These are phyloP conservation scores for Hippasteria phrygiana DNA, from an alignment of 53 echinoderm and acorn worm species.

Conservation along the genomic window DNA sequence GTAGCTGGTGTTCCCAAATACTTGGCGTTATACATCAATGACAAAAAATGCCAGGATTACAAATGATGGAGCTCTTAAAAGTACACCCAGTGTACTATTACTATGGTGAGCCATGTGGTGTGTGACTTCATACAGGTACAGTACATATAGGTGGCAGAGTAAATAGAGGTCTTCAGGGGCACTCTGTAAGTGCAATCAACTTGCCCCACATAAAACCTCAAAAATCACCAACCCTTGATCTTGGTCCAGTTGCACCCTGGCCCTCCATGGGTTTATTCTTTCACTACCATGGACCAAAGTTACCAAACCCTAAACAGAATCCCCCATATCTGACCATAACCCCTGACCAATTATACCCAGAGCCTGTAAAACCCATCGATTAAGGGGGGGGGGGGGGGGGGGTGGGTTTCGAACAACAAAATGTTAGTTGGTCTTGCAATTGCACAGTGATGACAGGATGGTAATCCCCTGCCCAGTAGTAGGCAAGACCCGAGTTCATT, in stretches of 20 bases:
- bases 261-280: background rate
- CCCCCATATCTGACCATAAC: background rate
- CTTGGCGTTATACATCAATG: background rate
- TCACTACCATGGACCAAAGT: conserved; percentile 2
- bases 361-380: conserved; percentile 25
- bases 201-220: background rate
- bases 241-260: background rate
- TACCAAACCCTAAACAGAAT: background rate
- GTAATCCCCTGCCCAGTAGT: conserved; percentile 28
- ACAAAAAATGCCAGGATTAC: too few species aligned
- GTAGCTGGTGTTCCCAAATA: background rate
- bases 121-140: background rate
- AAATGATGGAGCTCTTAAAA: background rate
- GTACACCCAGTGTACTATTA: background rate
- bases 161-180: conserved; percentile 4
- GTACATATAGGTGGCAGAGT: background rate
- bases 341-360: background rate
- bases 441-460: conserved; percentile 31
- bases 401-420: background rate
- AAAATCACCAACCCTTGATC: background rate
- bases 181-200: conserved; percentile 4
- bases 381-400: too few species aligned
- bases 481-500: background rate
- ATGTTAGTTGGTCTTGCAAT: conserved; percentile 22
- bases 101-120: background rate